Base-by-base conservation (phyloP, 2,113 vertebrate species). In the Callionymus lyra region DNA sequence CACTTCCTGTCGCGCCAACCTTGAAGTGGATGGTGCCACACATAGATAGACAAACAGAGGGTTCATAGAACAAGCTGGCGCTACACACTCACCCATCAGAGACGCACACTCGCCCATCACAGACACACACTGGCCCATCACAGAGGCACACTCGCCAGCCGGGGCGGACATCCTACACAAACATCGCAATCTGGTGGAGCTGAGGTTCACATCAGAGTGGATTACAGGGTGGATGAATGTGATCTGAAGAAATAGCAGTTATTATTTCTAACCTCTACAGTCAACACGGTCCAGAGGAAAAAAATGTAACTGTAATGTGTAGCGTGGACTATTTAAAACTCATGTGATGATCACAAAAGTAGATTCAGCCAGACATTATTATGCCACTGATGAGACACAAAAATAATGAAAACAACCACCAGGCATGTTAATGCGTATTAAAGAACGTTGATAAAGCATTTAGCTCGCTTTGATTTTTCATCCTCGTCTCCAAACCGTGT, bases 151-250 rank as follows among this genome's bases (percentile, higher is more conserved):
- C 47, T 59, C 57, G 68, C 17, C 31, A 55, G 2, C 57, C 44
- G 53, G 41, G 75, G 52, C 61, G 42, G 47, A 21, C 43, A 32
- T 62, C 65, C 78, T 65, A 76, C 65, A 68, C 61, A 72, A 76
- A 75, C 70, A 71, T 56, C 50, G 37, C 63, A 43, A 63, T 42
- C 52, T 69, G 56, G 31, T 44, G 40, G 54, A 44, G 60, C 46
- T 19, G 32, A 68, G 41, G 68, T 68, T 53, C 73, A 71, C 73
- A 70, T 74, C 65, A 75, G 67, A 73, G 68, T 33, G 53, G 65
- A 79, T 79, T 77, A 74, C 9, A 82, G 70, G 66, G 74, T 68
- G 68, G 21, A 4, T 27, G 21, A 27, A 27, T 27, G 21, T 27
- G 21, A 27, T 27, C 21, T 27, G 21, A 27, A 60, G 39, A 63